phyloP scores from a whole-genome alignment of 2,888 invertebrate species.

The Ennomos erosarius region DNA sequence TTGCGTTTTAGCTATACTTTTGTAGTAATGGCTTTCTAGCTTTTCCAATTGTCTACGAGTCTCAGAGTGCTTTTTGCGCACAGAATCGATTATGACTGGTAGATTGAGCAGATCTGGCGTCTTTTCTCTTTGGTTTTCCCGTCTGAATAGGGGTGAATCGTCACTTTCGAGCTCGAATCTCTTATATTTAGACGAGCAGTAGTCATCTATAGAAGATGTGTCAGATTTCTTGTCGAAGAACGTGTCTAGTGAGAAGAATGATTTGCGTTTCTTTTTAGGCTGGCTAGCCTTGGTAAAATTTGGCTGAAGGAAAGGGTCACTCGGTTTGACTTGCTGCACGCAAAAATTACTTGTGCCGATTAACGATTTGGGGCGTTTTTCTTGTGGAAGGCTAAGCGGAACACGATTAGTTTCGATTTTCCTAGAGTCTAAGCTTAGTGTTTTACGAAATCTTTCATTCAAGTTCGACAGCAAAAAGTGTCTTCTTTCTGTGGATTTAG shows the following conservation, averaged over 20 bases:
- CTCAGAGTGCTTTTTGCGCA: conserved; percentile 76
- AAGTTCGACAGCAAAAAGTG: conserved; percentile 75
- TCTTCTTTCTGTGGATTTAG: conserved; percentile 76
- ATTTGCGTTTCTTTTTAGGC: conserved; percentile 80
- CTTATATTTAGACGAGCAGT: conserved; percentile 82
- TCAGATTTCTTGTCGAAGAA: conserved; percentile 83
- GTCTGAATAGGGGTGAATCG: conserved; percentile 76
- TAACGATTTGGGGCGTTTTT: conserved; percentile 76
- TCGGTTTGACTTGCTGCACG: conserved; percentile 65
- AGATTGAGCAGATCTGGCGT: conserved; percentile 79
- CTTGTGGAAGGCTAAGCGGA: conserved; percentile 66
- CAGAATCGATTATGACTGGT: conserved; percentile 78
- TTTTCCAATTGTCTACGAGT: conserved; percentile 78
- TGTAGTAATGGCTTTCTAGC: conserved; percentile 80
- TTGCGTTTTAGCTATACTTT: conserved; percentile 68
- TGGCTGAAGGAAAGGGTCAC: conserved; percentile 62
- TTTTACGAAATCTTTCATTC: conserved; percentile 80
- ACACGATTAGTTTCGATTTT: conserved; percentile 74
- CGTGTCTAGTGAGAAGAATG: conserved; percentile 81
- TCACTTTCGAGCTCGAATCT: conserved; percentile 81
- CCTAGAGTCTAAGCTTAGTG: conserved; percentile 79
- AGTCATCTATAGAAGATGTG: conserved; percentile 80
- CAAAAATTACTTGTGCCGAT: conserved; percentile 75
- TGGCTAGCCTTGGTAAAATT: conserved; percentile 73
- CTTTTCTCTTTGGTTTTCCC: conserved; percentile 66